These are phyloP conservation scores for Seira musarum DNA, from an alignment of 2,888 invertebrate species.

Conservation along the genomic window DNA sequence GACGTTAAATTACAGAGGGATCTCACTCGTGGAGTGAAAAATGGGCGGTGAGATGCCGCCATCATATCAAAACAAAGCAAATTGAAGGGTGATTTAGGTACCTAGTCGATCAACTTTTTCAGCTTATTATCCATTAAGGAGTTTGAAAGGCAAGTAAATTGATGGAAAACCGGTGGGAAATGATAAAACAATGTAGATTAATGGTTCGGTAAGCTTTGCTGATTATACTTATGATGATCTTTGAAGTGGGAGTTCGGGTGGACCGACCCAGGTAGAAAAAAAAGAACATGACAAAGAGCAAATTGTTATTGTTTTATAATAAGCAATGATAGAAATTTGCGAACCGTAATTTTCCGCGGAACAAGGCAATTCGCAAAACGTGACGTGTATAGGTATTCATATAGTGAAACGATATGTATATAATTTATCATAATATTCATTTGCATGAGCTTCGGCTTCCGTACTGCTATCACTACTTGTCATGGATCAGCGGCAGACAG, in stretches of 20 bases:
- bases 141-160: neutral
- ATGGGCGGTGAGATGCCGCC: neutral
- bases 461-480: neutral
- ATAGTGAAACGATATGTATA: neutral
- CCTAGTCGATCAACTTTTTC: neutral
- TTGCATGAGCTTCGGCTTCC: neutral
- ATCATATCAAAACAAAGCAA: slow-evolving; percentile 2
- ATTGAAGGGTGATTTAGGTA: neutral
- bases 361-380: neutral
- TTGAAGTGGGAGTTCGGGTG: neutral
- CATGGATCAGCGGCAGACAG: neutral
- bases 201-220: neutral
- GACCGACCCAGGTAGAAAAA: too few species aligned
- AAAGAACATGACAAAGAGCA: neutral
- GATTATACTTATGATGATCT: neutral
- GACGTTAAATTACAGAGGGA: neutral
- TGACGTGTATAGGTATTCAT: slow-evolving; percentile 1
- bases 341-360: slow-evolving; percentile 1
- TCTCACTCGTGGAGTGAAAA: neutral
- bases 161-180: slow-evolving; percentile 12
- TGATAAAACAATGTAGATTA: neutral
- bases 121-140: too few species aligned
- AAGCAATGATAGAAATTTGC: neutral
- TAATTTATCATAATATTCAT: neutral
- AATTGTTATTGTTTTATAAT: slow-evolving; percentile 1